Evolutionary conservation across 2,113 vertebrate genomes (phyloP).

Genomic region (Plestiodon gilberti): DNA sequence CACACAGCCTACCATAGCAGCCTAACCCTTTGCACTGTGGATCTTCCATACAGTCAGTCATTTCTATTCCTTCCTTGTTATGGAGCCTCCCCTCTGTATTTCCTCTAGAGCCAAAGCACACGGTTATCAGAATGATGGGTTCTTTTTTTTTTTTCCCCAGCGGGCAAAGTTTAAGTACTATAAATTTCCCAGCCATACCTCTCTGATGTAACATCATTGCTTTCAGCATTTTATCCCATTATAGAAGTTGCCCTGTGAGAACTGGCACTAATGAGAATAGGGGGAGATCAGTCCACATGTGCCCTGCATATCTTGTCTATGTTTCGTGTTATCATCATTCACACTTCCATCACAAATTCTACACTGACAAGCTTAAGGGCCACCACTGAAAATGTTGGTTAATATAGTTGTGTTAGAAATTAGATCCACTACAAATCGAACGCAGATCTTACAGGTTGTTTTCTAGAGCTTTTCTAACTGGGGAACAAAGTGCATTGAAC

Average conservation of each 20-base stretch:
- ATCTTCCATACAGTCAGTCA: background rate
- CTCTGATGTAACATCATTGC: background rate
- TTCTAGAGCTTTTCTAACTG: conserved; percentile 50
- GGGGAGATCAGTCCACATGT: background rate
- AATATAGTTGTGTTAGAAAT: conserved; percentile 49
- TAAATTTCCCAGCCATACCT: background rate
- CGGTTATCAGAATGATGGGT: background rate
- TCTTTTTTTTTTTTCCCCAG: background rate
- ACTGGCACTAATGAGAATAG: background rate
- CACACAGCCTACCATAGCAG: background rate
- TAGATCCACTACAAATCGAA: conserved; percentile 59
- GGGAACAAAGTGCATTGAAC: background rate
- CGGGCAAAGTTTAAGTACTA: background rate
- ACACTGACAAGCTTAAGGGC: conserved; percentile 12
- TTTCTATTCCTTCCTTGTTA: background rate
- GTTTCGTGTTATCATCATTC: conserved; percentile 18
- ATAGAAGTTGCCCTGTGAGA: rapidly evolving
- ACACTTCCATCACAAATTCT: conserved; percentile 31
- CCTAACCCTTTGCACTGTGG: background rate
- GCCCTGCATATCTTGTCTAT: background rate
- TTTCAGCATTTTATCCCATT: background rate
- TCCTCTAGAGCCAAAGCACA: background rate
- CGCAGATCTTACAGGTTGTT: conserved; percentile 58
- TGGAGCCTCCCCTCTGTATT: background rate
- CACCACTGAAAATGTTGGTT: conserved; percentile 35